A percentile compares a stretch with the other conserved stretches of the same genome.
These are phyloP conservation scores for Augochlora pura DNA, from an alignment of 1,140 invertebrate species.

Conservation along the genomic window DNA sequence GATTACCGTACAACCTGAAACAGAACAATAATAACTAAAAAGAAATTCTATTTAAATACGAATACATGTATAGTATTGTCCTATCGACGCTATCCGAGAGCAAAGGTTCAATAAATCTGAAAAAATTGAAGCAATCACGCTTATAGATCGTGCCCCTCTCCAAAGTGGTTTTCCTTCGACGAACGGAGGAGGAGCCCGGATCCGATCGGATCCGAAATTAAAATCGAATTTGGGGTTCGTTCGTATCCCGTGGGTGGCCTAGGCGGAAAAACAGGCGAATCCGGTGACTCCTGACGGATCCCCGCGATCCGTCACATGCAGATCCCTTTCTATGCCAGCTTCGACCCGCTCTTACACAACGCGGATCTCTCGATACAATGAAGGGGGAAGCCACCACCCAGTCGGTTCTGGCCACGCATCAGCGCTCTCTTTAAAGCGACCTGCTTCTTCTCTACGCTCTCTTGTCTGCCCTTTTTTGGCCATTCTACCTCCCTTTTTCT, in stretches of 20 bases:
- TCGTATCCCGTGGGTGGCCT: constrained; percentile 21
- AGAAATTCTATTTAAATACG: too few species aligned
- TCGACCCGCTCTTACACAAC: constrained; percentile 18
- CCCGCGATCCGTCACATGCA: constrained; percentile 73
- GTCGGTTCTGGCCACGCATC: constrained; percentile 72
- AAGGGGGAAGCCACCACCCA: constrained; percentile 45
- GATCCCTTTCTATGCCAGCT: constrained; percentile 70
- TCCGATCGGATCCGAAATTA: neutral
- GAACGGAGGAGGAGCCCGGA: too few species aligned
- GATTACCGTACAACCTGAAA: too few species aligned
- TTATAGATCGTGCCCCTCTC: too few species aligned
- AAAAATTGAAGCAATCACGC: too few species aligned
- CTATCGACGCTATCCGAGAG: too few species aligned
- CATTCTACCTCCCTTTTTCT: constrained; percentile 50
- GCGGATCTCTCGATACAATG: constrained; percentile 57
- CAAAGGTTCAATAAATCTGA: too few species aligned
- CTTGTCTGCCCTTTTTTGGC: constrained; percentile 51
- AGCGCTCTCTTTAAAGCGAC: constrained; percentile 76
- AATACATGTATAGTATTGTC: too few species aligned
- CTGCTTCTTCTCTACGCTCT: constrained; percentile 63
- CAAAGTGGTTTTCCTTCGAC: too few species aligned
- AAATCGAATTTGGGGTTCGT: neutral
- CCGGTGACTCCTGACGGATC: constrained; percentile 68
- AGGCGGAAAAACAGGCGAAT: constrained; percentile 18
- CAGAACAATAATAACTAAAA: too few species aligned